Base-by-base conservation (phyloP, 2,797 vertebrate genomes). In the Platyrinchus mystaceus region DNA sequence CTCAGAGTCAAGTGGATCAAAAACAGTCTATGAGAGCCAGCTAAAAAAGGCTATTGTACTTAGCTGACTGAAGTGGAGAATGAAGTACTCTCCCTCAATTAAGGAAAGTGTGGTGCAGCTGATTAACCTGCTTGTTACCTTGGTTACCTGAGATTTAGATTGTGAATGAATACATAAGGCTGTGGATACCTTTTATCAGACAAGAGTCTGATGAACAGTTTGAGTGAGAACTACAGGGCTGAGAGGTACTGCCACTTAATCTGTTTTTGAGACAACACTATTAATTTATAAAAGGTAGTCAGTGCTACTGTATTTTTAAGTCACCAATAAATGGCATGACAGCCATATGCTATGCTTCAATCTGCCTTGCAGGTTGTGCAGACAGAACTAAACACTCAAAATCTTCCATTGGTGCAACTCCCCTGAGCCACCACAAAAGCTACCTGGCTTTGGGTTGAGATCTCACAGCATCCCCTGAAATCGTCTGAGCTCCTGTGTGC, bases 111-210 rank as follows among this genome's bases (percentile, higher is more conserved):
- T 70, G 78, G 94, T 94, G 78, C 76, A 91, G 92, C 93, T 97
- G 96, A 98, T 98, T 98, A 98, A 97, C 97, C 97, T 96, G 91
- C 93, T 92, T 83, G 97, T 97, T 97, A 97, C 97, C 97, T 97
- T 97, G 96, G 97, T 96, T 97, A 98, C 97, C 96, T 89, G 74
- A 92, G 95, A 94, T 95, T 97, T 94, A 97, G 50, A 94, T 87
- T 93, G 93, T 95, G 96, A 97, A 96, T 95, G 89, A 96, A 94
- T 94, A 87, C 8, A 18, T 89, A 95, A 90, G 43, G 21, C 59
- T 68, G 68, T 83, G 69, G 89, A 84, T 95, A 94, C 77, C 93
- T 97, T 97, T 96, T 68, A 91, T 97, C 84, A 97, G 83, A 90
- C 52, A 90, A 95, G 93, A 96, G 74, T 74, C 82, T 69, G 73